Percentiles rank a stretch among this genome's conserved stretches.
phyloP scores from a whole-genome alignment of 2,113 vertebrate genomes.

The Maccullochella peelii region DNA sequence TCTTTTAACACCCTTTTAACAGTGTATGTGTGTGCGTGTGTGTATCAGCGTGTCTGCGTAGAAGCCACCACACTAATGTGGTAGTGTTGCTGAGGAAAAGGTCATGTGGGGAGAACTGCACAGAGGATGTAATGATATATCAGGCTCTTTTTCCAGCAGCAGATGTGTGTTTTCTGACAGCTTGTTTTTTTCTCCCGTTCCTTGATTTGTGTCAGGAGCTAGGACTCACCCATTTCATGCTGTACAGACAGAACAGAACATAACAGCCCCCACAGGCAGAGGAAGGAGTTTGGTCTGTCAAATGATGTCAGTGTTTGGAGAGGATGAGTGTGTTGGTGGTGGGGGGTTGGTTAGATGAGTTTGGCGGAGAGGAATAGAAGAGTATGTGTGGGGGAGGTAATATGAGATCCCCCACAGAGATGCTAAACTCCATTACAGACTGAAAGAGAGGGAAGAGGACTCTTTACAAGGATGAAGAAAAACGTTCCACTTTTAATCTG shows the following conservation, averaged over 20 bases:
- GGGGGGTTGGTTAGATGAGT: conserved; percentile 61
- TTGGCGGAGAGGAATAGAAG: conserved; percentile 56
- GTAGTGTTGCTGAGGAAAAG: conserved; percentile 47
- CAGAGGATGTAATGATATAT: conserved; percentile 62
- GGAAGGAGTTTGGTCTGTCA: conserved; percentile 66
- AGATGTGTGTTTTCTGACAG: conserved; percentile 63
- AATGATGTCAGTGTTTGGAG: conserved; percentile 81
- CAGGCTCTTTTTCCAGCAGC: conserved; percentile 50
- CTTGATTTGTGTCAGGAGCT: conserved; percentile 64
- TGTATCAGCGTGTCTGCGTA: neutral
- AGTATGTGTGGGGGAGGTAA: conserved; percentile 69
- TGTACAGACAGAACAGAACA: conserved; percentile 60
- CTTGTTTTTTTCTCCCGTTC: conserved; percentile 45
- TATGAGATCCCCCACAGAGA: conserved; percentile 75
- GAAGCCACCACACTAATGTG: conserved; percentile 17
- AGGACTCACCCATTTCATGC: conserved; percentile 63
- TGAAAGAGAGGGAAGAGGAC: conserved; percentile 59
- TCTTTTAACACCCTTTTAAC: conserved; percentile 58
- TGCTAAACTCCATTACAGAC: conserved; percentile 72
- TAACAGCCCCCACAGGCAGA: conserved; percentile 72
- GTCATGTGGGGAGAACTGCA: conserved; percentile 66
- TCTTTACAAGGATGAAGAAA: conserved; percentile 75
- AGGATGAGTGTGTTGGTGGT: conserved; percentile 69
- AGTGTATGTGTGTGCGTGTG: conserved; percentile 1
- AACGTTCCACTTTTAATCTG: conserved; percentile 77